A percentile compares a stretch with the other conserved stretches of the same genome.
phyloP scores from a whole-genome alignment of 2,888 invertebrate genomes.

The Erannis defoliaria region DNA sequence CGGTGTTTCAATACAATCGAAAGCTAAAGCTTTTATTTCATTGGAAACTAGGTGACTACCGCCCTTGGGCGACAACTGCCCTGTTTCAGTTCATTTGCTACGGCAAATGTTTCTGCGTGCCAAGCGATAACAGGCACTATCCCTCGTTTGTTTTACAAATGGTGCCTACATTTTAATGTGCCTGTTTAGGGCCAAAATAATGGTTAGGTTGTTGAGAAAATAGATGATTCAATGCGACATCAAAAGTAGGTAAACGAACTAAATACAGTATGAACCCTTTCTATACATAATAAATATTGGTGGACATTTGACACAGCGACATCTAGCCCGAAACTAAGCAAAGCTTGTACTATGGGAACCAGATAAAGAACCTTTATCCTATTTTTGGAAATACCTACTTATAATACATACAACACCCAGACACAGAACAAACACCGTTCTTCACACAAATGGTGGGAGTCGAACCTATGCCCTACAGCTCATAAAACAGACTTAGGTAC shows the following conservation, averaged over 20 bases:
- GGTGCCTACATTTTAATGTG: slow-evolving; percentile 17
- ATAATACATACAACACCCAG: too few relatives aligned
- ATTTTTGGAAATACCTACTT: too few relatives aligned
- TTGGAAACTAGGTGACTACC: slow-evolving; percentile 42
- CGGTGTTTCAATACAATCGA: slow-evolving; percentile 41
- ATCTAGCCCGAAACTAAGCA: too few relatives aligned
- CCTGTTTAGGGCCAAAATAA: slow-evolving; percentile 24
- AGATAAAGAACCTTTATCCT: too few relatives aligned
- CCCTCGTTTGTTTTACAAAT: slow-evolving; percentile 20
- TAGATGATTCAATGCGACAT: slow-evolving; percentile 9
- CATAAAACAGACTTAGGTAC: too few relatives aligned
- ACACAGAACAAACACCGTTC: too few relatives aligned
- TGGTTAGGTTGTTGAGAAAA: slow-evolving; percentile 16
- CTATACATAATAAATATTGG: too few relatives aligned
- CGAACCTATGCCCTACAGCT: too few relatives aligned
- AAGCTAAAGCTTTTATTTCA: slow-evolving; percentile 44
- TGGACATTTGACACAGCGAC: too few relatives aligned
- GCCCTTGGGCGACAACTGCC: slow-evolving; percentile 32
- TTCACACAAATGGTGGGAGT: too few relatives aligned
- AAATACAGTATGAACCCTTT: too few relatives aligned
- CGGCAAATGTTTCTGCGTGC: slow-evolving; percentile 22
- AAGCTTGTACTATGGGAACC: too few relatives aligned
- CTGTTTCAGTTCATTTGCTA: slow-evolving; percentile 38
- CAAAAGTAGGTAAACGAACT: slow-evolving; percentile 10
- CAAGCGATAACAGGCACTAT: slow-evolving; percentile 9